Conservation (phyloP, 1,140 invertebrate genomes). For the Procambarus clarkii region DNA sequence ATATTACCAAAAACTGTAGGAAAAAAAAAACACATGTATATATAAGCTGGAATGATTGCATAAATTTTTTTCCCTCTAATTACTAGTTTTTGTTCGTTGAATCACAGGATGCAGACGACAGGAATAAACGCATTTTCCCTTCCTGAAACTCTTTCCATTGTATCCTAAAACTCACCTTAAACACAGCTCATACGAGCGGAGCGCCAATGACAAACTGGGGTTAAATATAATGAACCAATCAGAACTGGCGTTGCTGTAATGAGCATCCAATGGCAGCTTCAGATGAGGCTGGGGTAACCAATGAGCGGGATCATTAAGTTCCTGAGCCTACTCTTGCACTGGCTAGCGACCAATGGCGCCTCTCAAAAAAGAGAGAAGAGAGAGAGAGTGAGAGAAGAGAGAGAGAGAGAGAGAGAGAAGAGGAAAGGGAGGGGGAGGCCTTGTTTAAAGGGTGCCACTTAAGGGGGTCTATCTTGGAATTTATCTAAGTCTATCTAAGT, state of each 20-base stretch:
- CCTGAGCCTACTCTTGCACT: not conserved
- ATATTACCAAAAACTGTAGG: not conserved
- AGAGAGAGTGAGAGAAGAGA: too few relatives aligned
- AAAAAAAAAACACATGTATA: conserved; percentile 33
- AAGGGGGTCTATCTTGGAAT: not conserved
- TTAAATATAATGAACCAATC: conserved; percentile 36
- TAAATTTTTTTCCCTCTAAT: conserved; percentile 56
- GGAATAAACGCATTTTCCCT: conserved; percentile 32
- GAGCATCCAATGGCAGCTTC: conserved; percentile 48
- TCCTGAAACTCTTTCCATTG: conserved; percentile 6
- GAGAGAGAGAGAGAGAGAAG: too few relatives aligned
- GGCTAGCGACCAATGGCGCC: not conserved
- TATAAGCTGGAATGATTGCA: conserved; percentile 38
- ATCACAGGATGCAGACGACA: conserved; percentile 38
- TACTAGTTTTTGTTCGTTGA: conserved; percentile 9
- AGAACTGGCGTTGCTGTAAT: conserved; percentile 36
- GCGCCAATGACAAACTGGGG: conserved; percentile 31
- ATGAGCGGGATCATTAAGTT: conserved; percentile 56
- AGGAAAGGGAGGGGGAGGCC: not conserved
- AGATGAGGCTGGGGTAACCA: conserved; percentile 42
- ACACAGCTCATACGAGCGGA: not conserved
- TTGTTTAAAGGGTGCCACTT: not conserved
- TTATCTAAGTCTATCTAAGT: not conserved
- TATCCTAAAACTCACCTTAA: conserved; percentile 17
- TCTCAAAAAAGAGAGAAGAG: not conserved